Evolutionary conservation across 2,888 invertebrate species (phyloP).

Genomic region (Icerya purchasi): DNA sequence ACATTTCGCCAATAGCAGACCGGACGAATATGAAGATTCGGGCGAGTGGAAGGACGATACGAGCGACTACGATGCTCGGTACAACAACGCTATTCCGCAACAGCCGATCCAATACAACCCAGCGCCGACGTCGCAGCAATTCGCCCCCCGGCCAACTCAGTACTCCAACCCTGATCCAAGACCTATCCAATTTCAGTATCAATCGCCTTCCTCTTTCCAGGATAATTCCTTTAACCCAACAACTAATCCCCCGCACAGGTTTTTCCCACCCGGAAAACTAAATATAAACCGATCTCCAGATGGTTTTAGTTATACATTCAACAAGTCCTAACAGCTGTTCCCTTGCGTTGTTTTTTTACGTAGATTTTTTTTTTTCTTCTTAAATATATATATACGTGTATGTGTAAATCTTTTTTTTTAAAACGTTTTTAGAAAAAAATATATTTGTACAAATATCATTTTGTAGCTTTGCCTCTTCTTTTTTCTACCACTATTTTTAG

Average conservation of each 20-base stretch:
- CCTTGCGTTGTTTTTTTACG: too few species aligned
- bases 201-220: not conserved
- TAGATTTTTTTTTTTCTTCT: too few species aligned
- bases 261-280: slow-evolving; percentile 53
- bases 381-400: too few species aligned
- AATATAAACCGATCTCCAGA: slow-evolving; percentile 69
- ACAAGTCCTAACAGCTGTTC: slow-evolving; percentile 19
- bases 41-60: slow-evolving; percentile 25
- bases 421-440: too few species aligned
- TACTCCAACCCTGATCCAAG: not conserved
- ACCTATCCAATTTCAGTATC: slow-evolving; percentile 9
- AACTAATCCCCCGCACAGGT: slow-evolving; percentile 22
- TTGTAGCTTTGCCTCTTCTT: too few species aligned
- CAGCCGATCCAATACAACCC: slow-evolving; percentile 20
- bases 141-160: not conserved
- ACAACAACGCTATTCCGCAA: slow-evolving; percentile 19
- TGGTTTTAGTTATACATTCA: slow-evolving; percentile 51
- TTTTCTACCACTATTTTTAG: too few species aligned
- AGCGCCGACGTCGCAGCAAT: not conserved
- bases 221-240: not conserved
- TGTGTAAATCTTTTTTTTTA: too few species aligned
- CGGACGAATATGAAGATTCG: slow-evolving; percentile 1
- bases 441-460: too few species aligned
- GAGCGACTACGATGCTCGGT: slow-evolving; percentile 15
- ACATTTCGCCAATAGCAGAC: slow-evolving; percentile 13